Evolutionary conservation across 1,140 invertebrate species (phyloP).

Genomic region (Diorhabda sublineata): DNA sequence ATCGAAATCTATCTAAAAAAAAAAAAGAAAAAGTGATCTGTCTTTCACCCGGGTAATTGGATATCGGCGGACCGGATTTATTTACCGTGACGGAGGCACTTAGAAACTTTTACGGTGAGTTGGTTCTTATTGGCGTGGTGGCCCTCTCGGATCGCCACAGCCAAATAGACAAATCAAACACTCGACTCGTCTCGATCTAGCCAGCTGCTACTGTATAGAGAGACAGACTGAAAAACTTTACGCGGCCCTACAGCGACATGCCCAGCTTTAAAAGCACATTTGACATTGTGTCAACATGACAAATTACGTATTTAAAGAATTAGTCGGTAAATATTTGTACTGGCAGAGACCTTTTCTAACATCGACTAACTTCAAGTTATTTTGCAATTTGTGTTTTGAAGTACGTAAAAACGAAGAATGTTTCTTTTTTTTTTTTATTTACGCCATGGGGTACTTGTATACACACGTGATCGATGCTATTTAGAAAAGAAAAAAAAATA

Average conservation of each 20-base stretch:
- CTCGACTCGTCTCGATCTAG: constrained; percentile 18
- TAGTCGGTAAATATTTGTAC: constrained; percentile 20
- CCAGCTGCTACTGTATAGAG: constrained; percentile 22
- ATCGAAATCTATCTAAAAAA: no score
- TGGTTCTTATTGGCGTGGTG: constrained; percentile 28
- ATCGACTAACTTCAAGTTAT: not conserved
- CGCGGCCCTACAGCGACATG: constrained; percentile 5
- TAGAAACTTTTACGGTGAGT: constrained; percentile 33
- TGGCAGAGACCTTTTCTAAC: not conserved
- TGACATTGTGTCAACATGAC: constrained; percentile 27
- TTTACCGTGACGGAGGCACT: constrained; percentile 15
- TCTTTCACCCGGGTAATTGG: not conserved
- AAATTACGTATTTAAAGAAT: constrained; percentile 23
- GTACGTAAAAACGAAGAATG: no score
- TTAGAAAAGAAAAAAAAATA: no score
- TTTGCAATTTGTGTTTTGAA: not conserved
- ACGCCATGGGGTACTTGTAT: not conserved
- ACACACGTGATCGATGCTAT: no score
- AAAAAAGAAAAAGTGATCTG: no score
- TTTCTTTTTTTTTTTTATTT: no score
- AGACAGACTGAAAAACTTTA: not conserved
- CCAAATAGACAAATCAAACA: constrained; percentile 32
- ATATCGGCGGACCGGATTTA: constrained; percentile 6
- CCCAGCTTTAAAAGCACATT: constrained; percentile 21
- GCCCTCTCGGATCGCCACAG: constrained; percentile 5